Percentiles rank a stretch among this genome's conserved stretches.
Evolutionary conservation across 2,888 invertebrate genomes (phyloP).

Genomic region (Caenorhabditis sp.): DNA sequence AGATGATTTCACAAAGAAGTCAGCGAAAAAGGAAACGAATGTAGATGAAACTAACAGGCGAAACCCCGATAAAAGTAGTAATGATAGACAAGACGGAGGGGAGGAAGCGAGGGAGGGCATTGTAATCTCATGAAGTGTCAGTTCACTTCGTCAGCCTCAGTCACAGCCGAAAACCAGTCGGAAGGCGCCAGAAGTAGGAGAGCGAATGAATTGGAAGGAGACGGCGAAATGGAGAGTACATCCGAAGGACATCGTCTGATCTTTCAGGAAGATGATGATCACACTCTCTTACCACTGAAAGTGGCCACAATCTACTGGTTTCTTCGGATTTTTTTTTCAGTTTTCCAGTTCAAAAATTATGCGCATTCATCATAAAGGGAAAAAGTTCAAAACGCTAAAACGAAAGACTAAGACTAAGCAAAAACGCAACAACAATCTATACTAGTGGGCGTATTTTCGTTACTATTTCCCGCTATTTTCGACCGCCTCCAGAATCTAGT

Average conservation of each 20-base stretch:
- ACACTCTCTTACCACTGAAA: too few species aligned
- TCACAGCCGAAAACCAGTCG: slow-evolving; percentile 26
- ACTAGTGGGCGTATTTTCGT: neutral
- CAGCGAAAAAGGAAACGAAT: neutral
- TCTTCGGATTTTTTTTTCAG: too few species aligned
- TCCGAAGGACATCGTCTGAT: slow-evolving; percentile 23
- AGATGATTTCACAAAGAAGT: neutral
- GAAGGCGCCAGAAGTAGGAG: neutral
- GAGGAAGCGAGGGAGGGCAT: slow-evolving; percentile 14
- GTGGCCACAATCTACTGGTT: too few species aligned
- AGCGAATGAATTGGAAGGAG: neutral
- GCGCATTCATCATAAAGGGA: too few species aligned
- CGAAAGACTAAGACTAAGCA: too few species aligned
- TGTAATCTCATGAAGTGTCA: slow-evolving; percentile 37
- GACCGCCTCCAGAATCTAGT: slow-evolving; percentile 7
- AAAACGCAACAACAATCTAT: neutral
- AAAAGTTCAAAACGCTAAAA: too few species aligned
- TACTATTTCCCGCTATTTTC: neutral
- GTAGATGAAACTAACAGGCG: slow-evolving; percentile 25
- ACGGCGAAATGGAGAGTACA: slow-evolving; percentile 20
- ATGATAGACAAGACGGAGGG: slow-evolving; percentile 22
- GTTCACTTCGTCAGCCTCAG: slow-evolving; percentile 22
- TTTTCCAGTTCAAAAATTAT: too few species aligned
- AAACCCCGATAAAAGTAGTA: slow-evolving; percentile 32
- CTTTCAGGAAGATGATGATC: too few species aligned